Base-by-base conservation (phyloP, 2,113 vertebrate genomes). In the Anseranas semipalmata region DNA sequence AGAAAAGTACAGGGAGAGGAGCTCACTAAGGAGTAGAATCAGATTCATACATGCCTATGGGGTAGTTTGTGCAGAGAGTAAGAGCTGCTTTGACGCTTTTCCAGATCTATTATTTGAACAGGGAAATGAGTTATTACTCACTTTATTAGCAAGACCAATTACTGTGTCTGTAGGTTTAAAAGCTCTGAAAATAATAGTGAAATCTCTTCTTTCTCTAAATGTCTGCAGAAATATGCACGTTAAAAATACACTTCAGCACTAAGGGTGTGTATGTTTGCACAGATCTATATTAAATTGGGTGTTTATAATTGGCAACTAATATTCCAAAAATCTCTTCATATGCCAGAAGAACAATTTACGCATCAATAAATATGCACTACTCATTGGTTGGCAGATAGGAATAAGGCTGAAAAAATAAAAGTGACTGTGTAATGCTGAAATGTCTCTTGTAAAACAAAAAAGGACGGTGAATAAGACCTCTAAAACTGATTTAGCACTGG, bases 251-350 rank as follows among this genome's bases (percentile, higher is more conserved):
- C n/a, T 77, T 84, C 11, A 46, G 32, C 10, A 37, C 15, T 86
- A 2, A 63, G 14, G 10, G 50, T 66, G 24, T 74, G 7, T 83
- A 13, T 50, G 11, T 72, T 76, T 81, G 68, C 32, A 48, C 58
- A 67, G 63, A 87, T 71, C 65, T 95, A 0, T 80, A 50, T 95
- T 95, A 93, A 95, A 87, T 43, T 67, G 30, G 58, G 58, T 65
- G 52, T 93, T 96, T 94, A 63, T 96, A 96, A 50, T 76, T 43
- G 85, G 37, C 74, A 91, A 93, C 56, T 58, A 96, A 45, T 95
- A 80, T 90, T 95, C 6, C 81, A 62, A 63, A 79, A 91, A n/a
- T 60, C 7, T 73, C 35, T 88, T 96, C 24, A 37, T 95, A 90
- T 93, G 97, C 88, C 30, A 74, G 85, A 91, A 95, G 48, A 95